Evolutionary conservation across 2,888 invertebrate species (phyloP), one percentile per base, ranked within the genome.

Genomic region (Corythucha ciliata): DNA sequence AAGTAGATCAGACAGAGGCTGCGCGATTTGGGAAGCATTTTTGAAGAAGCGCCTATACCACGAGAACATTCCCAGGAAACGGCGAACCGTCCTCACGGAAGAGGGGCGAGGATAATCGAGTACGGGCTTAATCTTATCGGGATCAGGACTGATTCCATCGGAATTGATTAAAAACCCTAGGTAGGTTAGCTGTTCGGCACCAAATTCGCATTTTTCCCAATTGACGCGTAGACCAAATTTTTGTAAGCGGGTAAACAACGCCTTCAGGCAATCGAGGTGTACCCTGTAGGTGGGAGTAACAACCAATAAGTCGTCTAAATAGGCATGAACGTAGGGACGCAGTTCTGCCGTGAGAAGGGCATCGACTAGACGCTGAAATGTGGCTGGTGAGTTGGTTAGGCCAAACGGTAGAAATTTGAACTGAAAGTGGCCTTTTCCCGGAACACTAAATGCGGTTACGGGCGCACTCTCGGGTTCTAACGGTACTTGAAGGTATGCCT

Each of bases 361-460:
- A 44, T 53, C 44, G 22, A 36, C 42, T 24, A 52, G 12, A 25
- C 62, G 47, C 48, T 64, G 64, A 53, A 64, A 67, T 2, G 61
- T 61, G 7, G 48, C 48, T 21, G 48, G 53, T 18, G 47, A 22
- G n/a, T 51, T 51, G 2, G 50, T 36, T 4, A 66, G 53, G 6
- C 65, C 66, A 36, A 65, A 66, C 4, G 63, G 61, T 62, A 65
- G 63, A 1, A 57, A 34, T 6, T 42, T 44, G 34, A 60, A 64
- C 22, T 64, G 58, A 49, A 61, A 64, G 6, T 61, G 52, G 4
- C 64, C 64, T 26, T 61, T 50, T 8, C 62, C 58, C 2, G 61
- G 60, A 1, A 65, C 58, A 12, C 57, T 52, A 56, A 66, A 66
- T 5, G 64, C 63, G 21, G 63, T 63, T 50, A 63, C 63, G 41